Base-by-base conservation (phyloP, 2,888 invertebrate species). In the Gerris lacustris region DNA sequence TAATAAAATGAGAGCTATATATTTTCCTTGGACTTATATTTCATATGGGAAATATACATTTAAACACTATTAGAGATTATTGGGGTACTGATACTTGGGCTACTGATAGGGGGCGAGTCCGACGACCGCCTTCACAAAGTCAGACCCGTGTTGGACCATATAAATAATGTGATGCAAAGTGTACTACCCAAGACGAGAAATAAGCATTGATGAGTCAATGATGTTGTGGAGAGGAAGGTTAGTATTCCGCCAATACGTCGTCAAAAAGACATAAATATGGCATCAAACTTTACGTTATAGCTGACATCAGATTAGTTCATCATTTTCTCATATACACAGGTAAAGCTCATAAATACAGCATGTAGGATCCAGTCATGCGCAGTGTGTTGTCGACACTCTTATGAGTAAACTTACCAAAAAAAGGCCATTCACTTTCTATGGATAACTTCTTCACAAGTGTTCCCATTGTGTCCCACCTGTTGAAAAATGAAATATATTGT, bases 381-480 rank as follows among this genome's bases (percentile, higher is more conserved):
- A 11, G 18, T 77, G 77, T 69, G 77, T 78, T 9, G 78, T 79
- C 5, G 74, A 77, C 6, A 76, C 77, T 64, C 73, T 79, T 9
- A 73, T 78, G 18, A 76, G 79, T 73, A 77, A 76, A 44, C 76
- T 71, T 4, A 72, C 70, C 78, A n/a, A 76, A 77, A 63, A 69
- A 67, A 66, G 79, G 78, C 7, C 78, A 78, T 72, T 55, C 72
- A 68, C 69, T 79, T 0, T 78, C 77, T 66, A 77, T 79, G 76
- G 78, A 78, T 66, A 78, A 77, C 72, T 79, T 75, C 64, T 79
- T 78, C 68, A 79, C 77, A 47, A 76, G 76, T 4, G 77, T 76
- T 72, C 73, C 66, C 45, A 74, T 79, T 67, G 77, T 78, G 63
- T 73, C 74, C 15, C 74, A 76, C 71, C 74, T 80, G 5, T 45